Conservation (phyloP, 2,113 vertebrate species). For the Aleadryas rufinucha region DNA sequence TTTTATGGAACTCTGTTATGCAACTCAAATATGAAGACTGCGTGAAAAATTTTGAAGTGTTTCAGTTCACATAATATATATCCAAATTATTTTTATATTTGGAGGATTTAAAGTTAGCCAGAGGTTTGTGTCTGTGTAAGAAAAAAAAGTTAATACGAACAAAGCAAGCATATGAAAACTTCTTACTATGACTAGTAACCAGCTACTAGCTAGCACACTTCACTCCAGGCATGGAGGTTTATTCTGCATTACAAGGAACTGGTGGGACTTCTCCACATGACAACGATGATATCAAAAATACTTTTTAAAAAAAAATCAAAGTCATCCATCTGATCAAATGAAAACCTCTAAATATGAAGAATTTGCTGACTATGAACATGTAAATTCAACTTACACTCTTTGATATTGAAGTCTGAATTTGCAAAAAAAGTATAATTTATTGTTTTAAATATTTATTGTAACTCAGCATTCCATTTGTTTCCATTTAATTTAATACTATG, state of each 20-base stretch:
- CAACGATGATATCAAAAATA: not conserved
- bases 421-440: slow-evolving; percentile 2
- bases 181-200: slow-evolving; percentile 84
- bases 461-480: not conserved
- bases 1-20: slow-evolving; percentile 77
- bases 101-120: slow-evolving; percentile 72
- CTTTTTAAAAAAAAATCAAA: not conserved
- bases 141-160: slow-evolving; percentile 80
- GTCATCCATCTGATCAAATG: not conserved
- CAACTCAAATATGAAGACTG: slow-evolving; percentile 76
- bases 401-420: slow-evolving; percentile 25
- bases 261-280: not conserved
- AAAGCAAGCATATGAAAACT: slow-evolving; percentile 80
- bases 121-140: slow-evolving; percentile 80
- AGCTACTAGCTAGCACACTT: slow-evolving; percentile 78
- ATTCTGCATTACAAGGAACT: slow-evolving; percentile 39
- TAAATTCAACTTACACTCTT: slow-evolving; percentile 21
- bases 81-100: slow-evolving; percentile 75
- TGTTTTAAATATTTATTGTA: not conserved
- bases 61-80: slow-evolving; percentile 74
- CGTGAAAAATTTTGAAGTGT: slow-evolving; percentile 73
- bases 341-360: slow-evolving; percentile 24
- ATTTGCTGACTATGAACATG: not conserved
- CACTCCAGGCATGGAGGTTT: slow-evolving; percentile 73
- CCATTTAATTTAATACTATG: not conserved